A percentile compares a stretch with the other conserved stretches of the same genome.
Conservation (phyloP, 2,888 invertebrate genomes). For the Latheticus oryzae region DNA sequence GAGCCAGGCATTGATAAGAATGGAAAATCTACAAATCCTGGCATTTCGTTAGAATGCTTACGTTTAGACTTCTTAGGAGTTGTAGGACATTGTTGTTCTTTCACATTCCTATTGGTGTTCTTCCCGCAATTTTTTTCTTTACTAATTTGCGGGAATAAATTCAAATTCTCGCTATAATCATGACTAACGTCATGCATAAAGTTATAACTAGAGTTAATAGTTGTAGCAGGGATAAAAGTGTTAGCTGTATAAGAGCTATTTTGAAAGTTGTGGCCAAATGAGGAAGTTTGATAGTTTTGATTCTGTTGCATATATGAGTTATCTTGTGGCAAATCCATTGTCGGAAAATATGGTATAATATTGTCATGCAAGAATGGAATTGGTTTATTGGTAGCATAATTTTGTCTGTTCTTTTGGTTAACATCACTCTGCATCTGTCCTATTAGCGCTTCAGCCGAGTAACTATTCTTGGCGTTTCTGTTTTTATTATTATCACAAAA, state of each 20-base stretch:
- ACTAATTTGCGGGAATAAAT: slow-evolving; percentile 44
- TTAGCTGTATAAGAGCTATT: slow-evolving; percentile 56
- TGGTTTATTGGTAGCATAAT: slow-evolving; percentile 51
- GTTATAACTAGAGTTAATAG: slow-evolving; percentile 57
- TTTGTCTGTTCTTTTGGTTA: slow-evolving; percentile 43
- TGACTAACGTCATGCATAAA: slow-evolving; percentile 57
- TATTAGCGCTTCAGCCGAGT: slow-evolving; percentile 65
- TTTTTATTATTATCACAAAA: slow-evolving; percentile 51
- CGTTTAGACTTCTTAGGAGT: slow-evolving; percentile 52
- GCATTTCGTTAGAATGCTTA: slow-evolving; percentile 52
- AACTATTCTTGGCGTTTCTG: slow-evolving; percentile 57
- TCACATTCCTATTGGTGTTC: slow-evolving; percentile 25
- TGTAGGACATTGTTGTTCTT: slow-evolving; percentile 31
- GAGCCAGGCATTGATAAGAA: slow-evolving; percentile 62
- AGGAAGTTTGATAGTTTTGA: slow-evolving; percentile 57
- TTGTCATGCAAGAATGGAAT: slow-evolving; percentile 60
- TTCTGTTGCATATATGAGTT: slow-evolving; percentile 58
- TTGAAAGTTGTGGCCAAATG: slow-evolving; percentile 58
- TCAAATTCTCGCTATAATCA: slow-evolving; percentile 48
- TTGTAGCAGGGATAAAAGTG: slow-evolving; percentile 56
- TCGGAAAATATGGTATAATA: slow-evolving; percentile 62
- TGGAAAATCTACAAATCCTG: slow-evolving; percentile 61
- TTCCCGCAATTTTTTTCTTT: slow-evolving; percentile 47
- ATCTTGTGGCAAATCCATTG: slow-evolving; percentile 60
- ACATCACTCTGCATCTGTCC: slow-evolving; percentile 52